Evolutionary conservation across 2,888 invertebrate genomes (phyloP), one percentile per base, ranked within the genome.

Genomic region (Himalopsyche anomala): DNA sequence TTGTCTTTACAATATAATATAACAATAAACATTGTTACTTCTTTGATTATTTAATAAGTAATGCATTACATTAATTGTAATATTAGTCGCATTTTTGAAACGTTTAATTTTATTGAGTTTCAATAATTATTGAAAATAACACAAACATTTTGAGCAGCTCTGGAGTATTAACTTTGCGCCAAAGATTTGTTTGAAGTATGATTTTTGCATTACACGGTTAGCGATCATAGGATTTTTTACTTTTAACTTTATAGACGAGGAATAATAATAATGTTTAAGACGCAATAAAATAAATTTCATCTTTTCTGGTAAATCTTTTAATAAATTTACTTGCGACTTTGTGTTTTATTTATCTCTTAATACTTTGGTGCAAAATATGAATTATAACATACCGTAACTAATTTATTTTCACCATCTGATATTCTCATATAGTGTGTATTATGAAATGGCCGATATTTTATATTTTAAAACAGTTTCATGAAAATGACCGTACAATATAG

Each of bases 141-240:
- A 51, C 3, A 15, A 42, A 51, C 4, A 62, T 28, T 62, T 62
- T 19, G 62, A 62, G 28, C 9, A 62, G 9, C 62, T n/a, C 62
- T 62, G 62, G 28, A 19, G n/a, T 2, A 19, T 19, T n/a, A 62
- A 62, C 80, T 74, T 54, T 74, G 51, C 82, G 19, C 79, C 82
- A n/a, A 28, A 84, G 80, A 84, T 84, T 79, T 84, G 84, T 84
- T 86, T 86, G 80, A 84, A 86, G 86, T 86, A 86, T 86, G 81
- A 74, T 83, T 86, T 86, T 86, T 80, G 83, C 69, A 86, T 86
- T 86, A 86, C 82, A 69, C 83, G 62, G 40, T 55, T 80, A 45
- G 83, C 42, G 69, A 82, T 69, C 83, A 83, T 19, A 74, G 51
- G 19, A 55, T 38, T 15, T 28, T 84, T 62, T 62, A 62, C 62